These are phyloP conservation scores for Sebastes matsubarae DNA, from an alignment of 2,797 vertebrate species.

Conservation along the genomic window DNA sequence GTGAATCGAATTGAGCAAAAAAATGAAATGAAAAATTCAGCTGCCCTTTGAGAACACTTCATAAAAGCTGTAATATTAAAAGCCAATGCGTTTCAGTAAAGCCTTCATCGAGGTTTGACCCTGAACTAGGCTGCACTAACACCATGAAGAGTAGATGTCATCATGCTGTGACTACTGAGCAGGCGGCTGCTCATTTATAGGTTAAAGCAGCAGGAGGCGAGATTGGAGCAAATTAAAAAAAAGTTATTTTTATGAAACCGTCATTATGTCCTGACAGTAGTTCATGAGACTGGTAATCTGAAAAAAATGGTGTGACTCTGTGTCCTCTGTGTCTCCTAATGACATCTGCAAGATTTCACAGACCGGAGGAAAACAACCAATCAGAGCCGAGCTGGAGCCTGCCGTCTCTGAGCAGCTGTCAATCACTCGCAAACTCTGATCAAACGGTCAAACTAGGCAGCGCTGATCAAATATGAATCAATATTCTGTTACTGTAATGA, in stretches of 20 bases:
- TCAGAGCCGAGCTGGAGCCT: no score
- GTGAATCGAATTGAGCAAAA: slow-evolving; percentile 13
- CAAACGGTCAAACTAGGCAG: no score
- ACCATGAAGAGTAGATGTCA: neutral
- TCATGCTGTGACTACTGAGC: neutral
- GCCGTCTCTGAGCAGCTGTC: no score
- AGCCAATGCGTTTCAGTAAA: slow-evolving; percentile 7
- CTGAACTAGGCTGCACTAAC: neutral
- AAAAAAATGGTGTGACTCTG: accelerated
- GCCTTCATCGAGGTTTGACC: slow-evolving; percentile 13
- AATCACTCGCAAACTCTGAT: no score
- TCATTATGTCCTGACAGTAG: neutral
- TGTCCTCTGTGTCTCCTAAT: no score
- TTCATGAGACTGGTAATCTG: neutral
- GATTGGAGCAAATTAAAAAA: no score
- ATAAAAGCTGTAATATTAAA: slow-evolving; percentile 12
- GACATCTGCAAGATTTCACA: no score
- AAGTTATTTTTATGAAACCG: no score
- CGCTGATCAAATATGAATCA: no score
- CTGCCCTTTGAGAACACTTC: neutral
- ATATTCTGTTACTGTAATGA: no score
- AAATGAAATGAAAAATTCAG: slow-evolving; percentile 2
- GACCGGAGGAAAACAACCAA: no score
- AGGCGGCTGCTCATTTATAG: neutral
- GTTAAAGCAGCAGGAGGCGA: neutral